Evolutionary conservation across 1,140 invertebrate genomes (phyloP).

Genomic region (Saccostrea cuccullata): DNA sequence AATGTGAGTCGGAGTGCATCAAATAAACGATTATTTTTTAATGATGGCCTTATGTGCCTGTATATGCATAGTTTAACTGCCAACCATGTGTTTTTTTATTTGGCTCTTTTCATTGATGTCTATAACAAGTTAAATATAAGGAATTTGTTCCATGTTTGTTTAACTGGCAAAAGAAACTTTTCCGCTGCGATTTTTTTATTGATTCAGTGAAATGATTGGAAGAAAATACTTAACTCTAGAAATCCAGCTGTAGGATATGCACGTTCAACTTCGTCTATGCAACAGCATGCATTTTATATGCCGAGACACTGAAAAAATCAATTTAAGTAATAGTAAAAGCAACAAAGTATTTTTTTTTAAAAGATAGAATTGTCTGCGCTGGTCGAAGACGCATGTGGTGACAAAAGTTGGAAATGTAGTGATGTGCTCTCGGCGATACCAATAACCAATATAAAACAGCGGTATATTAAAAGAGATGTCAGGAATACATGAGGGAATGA

Average conservation of each 20-base stretch:
- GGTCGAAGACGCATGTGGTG: not conserved
- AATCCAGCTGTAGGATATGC: not conserved
- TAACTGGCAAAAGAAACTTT: no score
- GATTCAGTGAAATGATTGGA: not conserved
- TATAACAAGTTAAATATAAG: no score
- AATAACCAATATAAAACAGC: not conserved
- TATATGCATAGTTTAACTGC: no score
- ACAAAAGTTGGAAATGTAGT: not conserved
- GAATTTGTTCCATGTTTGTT: no score
- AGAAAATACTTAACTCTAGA: not conserved
- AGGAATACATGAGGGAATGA: conserved; percentile 7
- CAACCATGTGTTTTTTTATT: no score
- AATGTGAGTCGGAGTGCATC: no score
- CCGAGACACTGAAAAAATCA: not conserved
- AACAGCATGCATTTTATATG: not conserved
- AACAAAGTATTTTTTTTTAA: not conserved
- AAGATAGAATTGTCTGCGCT: not conserved
- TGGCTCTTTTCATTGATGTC: no score
- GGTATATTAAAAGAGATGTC: not conserved
- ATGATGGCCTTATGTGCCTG: no score
- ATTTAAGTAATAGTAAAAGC: not conserved
- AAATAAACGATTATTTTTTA: no score
- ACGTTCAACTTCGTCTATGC: not conserved
- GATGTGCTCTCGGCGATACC: conserved; percentile 11
- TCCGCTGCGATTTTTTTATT: not conserved